Conservation (phyloP, 2,888 invertebrate species). For the Reticulitermes lucifugus region DNA sequence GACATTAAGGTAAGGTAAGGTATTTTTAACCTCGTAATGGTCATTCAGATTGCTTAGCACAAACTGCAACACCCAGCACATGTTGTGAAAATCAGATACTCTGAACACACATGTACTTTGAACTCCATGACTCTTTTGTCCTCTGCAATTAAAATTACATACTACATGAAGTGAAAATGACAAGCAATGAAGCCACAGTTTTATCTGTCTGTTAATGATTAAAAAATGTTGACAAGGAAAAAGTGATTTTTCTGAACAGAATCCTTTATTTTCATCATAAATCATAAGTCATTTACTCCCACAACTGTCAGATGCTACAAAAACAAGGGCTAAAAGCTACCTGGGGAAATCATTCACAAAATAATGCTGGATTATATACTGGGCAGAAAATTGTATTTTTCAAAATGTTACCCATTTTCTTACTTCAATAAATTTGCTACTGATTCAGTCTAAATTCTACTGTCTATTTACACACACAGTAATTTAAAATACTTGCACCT, state of each 20-base stretch:
- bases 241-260: not conserved
- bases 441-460: not conserved
- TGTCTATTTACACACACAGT: not conserved
- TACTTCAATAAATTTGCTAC: not conserved
- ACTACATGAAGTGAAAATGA: too few relatives aligned
- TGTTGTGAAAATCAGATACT: too few relatives aligned
- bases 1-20: too few relatives aligned
- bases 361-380: not conserved
- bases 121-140: too few relatives aligned
- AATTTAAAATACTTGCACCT: conserved; percentile 13
- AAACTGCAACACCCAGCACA: too few relatives aligned
- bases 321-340: not conserved
- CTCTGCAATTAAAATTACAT: too few relatives aligned
- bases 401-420: not conserved
- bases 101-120: too few relatives aligned
- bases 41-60: too few relatives aligned
- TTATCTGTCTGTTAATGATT: not conserved
- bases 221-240: not conserved
- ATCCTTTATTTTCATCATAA: conserved; percentile 1
- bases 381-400: not conserved
- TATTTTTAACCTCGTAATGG: too few relatives aligned
- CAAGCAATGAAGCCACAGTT: not conserved
- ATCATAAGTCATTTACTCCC: not conserved
- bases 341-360: not conserved
- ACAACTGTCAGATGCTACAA: not conserved